Base-by-base conservation (phyloP, 53 echinoderm and acorn worm species). In the Stichopus horrens region DNA sequence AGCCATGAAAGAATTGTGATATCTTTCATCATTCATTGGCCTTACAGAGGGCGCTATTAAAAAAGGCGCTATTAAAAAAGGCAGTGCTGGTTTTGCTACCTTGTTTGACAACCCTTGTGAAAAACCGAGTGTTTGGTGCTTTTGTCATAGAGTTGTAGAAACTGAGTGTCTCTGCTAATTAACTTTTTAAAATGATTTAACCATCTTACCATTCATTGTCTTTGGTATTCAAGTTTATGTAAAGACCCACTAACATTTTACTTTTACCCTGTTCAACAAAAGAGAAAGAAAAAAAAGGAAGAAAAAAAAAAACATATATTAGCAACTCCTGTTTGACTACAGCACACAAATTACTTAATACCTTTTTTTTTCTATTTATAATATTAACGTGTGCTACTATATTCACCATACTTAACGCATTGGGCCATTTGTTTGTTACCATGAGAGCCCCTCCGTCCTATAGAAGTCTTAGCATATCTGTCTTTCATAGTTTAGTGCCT, bases 401-500 rank as follows among this genome's bases (percentile, higher is more conserved):
- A 52, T 79, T 79, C n/a, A 52, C 53, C n/a, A 53, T 79, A n/a
- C 55, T 19, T 79, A 79, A 79, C 16, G 9, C 16, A 54, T n/a
- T 52, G 79, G 79, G 16, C n/a, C 16, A 8, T 53, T 9, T 77
- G 52, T 55, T 5, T 75, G 13, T n/a, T 19, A 54, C 79, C 79
- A 79, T 79, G 5, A 79, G n/a, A 19, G 53, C 54, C 18, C 79
- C 79, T 79, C 79, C 79, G 79, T 79, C 79, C 79, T 79, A 52
- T 79, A 79, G 20, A 79, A 52, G 79, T 53, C 79, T 75, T 63
- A 63, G 63, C 10, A 16, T 63, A 13, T 63, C 16, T 7, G 79
- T 79, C 79, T 79, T 79, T 79, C 79, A 79, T 79, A 79, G 55
- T 52, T 23, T 79, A 79, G 79, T 79, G 79, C 79, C 79, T 79